Evolutionary conservation across 2,888 invertebrate genomes (phyloP).

Genomic region (Augiades crinisus): DNA sequence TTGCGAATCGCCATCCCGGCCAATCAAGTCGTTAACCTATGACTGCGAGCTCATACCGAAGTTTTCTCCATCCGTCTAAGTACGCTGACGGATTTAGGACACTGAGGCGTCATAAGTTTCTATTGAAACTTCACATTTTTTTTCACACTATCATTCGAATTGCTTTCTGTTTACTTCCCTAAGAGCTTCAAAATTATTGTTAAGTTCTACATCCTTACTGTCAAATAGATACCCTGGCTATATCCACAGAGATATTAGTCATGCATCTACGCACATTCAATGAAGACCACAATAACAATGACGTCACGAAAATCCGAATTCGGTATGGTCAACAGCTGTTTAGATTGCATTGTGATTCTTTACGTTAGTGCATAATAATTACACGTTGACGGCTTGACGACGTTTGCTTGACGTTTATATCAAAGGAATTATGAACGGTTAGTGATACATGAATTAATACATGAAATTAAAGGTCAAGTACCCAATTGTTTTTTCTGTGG

Average conservation of each 20-base stretch:
- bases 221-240: not conserved
- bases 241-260: conserved; percentile 13
- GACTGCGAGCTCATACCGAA: conserved; percentile 36
- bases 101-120: conserved; percentile 1
- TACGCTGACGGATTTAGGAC: conserved; percentile 11
- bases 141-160: not conserved
- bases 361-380: conserved; percentile 61
- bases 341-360: conserved; percentile 66
- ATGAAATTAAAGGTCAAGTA: no score
- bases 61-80: conserved; percentile 21
- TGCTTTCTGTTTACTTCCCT: conserved; percentile 4
- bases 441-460: no score
- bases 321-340: conserved; percentile 61
- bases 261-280: conserved; percentile 37
- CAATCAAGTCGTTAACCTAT: conserved; percentile 76
- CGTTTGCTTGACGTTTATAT: no score
- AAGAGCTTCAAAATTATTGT: no score
- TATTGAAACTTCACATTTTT: conserved; percentile 8
- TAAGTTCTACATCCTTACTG: not conserved
- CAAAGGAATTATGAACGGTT: not conserved
- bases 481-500: no score
- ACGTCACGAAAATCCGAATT: conserved; percentile 53
- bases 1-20: conserved; percentile 67
- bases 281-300: conserved; percentile 39
- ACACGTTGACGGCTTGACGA: no score